These are phyloP conservation scores for Gallirallus australis DNA, from an alignment of 2,797 vertebrate genomes.

Conservation along the genomic window DNA sequence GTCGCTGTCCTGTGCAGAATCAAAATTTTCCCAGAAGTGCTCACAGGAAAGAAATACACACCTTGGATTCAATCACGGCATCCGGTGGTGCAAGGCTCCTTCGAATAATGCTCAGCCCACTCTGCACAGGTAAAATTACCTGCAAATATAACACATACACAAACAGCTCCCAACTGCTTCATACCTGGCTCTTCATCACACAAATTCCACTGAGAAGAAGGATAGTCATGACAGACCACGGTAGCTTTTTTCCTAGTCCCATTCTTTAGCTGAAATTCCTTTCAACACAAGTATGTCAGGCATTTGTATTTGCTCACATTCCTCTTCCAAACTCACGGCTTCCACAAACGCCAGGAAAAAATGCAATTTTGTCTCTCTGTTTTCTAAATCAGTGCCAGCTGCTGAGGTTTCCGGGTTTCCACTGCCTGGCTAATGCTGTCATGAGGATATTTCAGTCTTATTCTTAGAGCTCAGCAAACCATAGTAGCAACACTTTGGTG, in stretches of 20 bases:
- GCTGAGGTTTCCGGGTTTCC: background rate
- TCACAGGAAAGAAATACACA: background rate
- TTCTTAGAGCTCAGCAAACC: background rate
- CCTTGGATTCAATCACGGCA: constrained; percentile 60
- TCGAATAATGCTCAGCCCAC: constrained; percentile 82
- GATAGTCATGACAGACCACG: background rate
- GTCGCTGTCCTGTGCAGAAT: background rate
- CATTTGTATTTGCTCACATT: background rate
- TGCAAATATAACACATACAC: constrained; percentile 17
- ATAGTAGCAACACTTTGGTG: background rate
- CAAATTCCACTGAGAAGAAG: background rate
- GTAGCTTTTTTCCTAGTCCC: background rate
- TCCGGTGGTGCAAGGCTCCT: constrained; percentile 42
- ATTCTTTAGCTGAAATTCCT: background rate
- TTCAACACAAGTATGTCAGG: background rate
- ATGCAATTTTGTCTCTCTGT: background rate
- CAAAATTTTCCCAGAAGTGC: background rate
- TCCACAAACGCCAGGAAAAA: background rate
- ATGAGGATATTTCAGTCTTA: background rate
- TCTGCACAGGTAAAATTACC: constrained; percentile 83
- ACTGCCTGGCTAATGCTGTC: background rate
- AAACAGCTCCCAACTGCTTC: background rate
- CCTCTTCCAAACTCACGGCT: background rate
- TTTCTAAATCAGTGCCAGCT: background rate
- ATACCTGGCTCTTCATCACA: background rate